These are phyloP conservation scores for Drosophila tristis DNA, from an alignment of 1,140 invertebrate species.

Conservation along the genomic window DNA sequence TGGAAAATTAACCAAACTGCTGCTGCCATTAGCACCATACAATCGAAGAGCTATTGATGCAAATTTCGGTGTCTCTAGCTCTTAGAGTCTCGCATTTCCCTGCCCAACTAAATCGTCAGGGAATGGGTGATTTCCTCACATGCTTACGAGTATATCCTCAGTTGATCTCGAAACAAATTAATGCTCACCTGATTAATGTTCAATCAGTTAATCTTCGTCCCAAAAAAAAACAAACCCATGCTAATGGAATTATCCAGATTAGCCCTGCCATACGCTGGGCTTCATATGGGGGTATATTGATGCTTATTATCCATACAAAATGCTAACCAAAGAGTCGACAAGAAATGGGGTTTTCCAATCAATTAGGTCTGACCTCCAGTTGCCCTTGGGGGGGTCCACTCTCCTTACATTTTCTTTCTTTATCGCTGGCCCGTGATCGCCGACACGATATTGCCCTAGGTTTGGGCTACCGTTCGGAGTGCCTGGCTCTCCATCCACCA, in stretches of 20 bases:
- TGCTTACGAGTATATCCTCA: background rate
- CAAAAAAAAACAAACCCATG: background rate
- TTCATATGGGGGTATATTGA: constrained; percentile 30
- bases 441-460: constrained; percentile 81
- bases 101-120: no score
- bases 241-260: constrained; percentile 53
- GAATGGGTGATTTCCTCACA: background rate
- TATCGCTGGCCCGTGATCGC: constrained; percentile 64
- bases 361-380: constrained; percentile 71
- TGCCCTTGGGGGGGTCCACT: constrained; percentile 34
- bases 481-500: constrained; percentile 9
- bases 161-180: constrained; percentile 10
- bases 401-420: constrained; percentile 25
- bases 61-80: no score
- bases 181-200: constrained; percentile 28
- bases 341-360: constrained; percentile 71
- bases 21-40: no score
- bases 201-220: constrained; percentile 27
- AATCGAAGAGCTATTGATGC: no score
- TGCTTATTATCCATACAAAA: constrained; percentile 17
- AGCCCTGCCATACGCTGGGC: constrained; percentile 20
- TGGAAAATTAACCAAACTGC: background rate
- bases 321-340: constrained; percentile 32
- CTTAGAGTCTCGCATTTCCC: no score
- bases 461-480: constrained; percentile 64